These are phyloP conservation scores for Oxyscelio sp. DNA, from an alignment of 2,888 invertebrate species.

Conservation along the genomic window DNA sequence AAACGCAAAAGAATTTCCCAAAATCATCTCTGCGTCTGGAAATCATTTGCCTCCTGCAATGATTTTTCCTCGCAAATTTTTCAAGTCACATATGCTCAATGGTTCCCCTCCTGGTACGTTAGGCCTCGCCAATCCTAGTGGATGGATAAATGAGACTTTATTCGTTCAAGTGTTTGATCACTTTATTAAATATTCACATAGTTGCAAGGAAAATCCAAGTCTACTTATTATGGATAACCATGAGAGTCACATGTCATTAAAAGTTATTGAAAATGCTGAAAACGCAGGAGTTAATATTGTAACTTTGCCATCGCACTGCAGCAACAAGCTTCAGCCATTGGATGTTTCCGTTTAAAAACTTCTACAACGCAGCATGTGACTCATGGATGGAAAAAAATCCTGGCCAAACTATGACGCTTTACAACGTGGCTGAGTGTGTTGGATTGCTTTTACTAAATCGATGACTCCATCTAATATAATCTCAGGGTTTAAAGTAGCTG, in stretches of 20 bases:
- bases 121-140: constrained; percentile 51
- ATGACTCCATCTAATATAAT: constrained; percentile 84
- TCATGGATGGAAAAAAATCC: constrained; percentile 84
- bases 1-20: constrained; percentile 2
- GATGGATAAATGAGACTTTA: constrained; percentile 70
- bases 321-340: constrained; percentile 83
- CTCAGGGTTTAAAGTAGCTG: constrained; percentile 80
- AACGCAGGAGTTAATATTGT: constrained; percentile 82
- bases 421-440: constrained; percentile 85
- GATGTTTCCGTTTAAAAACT: constrained; percentile 77
- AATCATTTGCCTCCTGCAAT: constrained; percentile 84
- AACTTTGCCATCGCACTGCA: constrained; percentile 83
- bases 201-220: constrained; percentile 77
- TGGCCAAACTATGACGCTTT: constrained; percentile 86
- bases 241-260: constrained; percentile 71
- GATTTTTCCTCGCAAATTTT: constrained; percentile 69
- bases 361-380: constrained; percentile 62
- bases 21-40: constrained; percentile 84
- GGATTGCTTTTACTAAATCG: constrained; percentile 82
- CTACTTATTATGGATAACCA: constrained; percentile 81
- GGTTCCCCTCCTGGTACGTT: constrained; percentile 62
- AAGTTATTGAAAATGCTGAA: constrained; percentile 78
- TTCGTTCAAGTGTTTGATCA: constrained; percentile 75
- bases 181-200: constrained; percentile 81
- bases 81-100: constrained; percentile 57